Evolutionary conservation across 1,140 invertebrate species (phyloP).

Genomic region (Hyles euphorbiae): DNA sequence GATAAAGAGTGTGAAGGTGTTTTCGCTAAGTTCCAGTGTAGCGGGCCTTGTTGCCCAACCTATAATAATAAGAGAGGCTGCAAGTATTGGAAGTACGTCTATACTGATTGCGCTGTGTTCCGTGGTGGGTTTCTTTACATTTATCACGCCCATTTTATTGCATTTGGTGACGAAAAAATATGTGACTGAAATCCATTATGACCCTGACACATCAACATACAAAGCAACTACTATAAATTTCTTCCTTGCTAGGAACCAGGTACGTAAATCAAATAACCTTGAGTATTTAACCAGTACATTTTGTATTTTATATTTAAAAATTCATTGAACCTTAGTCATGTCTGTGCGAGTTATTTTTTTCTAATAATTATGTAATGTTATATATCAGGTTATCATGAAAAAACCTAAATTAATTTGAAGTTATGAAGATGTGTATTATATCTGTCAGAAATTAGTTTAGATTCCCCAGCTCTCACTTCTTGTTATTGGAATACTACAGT

Average conservation of each 20-base stretch:
- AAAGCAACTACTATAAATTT: slow-evolving; percentile 83
- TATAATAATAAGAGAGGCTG: slow-evolving; percentile 79
- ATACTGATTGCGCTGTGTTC: slow-evolving; percentile 78
- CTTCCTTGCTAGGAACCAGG: slow-evolving; percentile 79
- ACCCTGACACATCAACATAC: slow-evolving; percentile 79
- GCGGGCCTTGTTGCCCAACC: slow-evolving; percentile 84
- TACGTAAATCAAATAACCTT: slow-evolving; percentile 39
- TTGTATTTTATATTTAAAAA: no score
- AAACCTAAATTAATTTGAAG: no score
- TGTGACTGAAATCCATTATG: slow-evolving; percentile 85
- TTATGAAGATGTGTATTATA: no score
- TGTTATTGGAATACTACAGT: no score
- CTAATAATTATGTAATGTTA: no score
- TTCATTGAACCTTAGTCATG: no score
- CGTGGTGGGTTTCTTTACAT: slow-evolving; percentile 86
- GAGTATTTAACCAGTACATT: no score
- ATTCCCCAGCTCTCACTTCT: no score
- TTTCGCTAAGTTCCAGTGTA: slow-evolving; percentile 86
- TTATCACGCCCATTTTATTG: slow-evolving; percentile 88
- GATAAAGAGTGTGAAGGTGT: slow-evolving; percentile 85
- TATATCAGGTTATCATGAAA: no score
- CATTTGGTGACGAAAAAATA: slow-evolving; percentile 92
- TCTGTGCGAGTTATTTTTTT: no score
- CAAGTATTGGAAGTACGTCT: slow-evolving; percentile 74
- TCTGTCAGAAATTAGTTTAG: no score